Evolutionary conservation across 2,888 invertebrate genomes (phyloP).

Genomic region (Ectobius pallidus): DNA sequence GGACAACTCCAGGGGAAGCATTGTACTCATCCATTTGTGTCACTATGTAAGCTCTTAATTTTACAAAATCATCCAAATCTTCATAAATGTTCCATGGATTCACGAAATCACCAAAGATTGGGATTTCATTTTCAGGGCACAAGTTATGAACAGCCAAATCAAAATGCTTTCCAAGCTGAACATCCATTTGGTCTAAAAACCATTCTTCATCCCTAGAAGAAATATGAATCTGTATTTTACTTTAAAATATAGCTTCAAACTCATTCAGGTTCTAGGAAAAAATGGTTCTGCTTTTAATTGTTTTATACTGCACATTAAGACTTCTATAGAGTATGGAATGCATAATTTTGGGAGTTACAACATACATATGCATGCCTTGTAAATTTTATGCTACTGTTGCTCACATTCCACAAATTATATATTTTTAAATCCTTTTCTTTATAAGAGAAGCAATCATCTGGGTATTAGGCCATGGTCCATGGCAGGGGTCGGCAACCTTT

Average conservation of each 20-base stretch:
- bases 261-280: too few relatives aligned
- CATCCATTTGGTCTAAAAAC: constrained; percentile 73
- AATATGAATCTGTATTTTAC: neutral
- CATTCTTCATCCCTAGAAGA: constrained; percentile 72
- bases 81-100: constrained; percentile 80
- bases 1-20: constrained; percentile 74
- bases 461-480: too few relatives aligned
- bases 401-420: too few relatives aligned
- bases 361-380: too few relatives aligned
- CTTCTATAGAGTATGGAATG: too few relatives aligned
- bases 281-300: too few relatives aligned
- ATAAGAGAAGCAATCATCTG: too few relatives aligned
- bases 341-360: too few relatives aligned
- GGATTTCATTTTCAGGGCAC: constrained; percentile 72
- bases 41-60: constrained; percentile 62
- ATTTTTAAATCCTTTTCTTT: too few relatives aligned
- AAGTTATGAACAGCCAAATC: constrained; percentile 80
- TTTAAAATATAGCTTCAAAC: neutral
- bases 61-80: constrained; percentile 70
- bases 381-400: too few relatives aligned
- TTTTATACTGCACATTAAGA: too few relatives aligned
- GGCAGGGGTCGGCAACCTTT: too few relatives aligned
- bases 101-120: constrained; percentile 81
- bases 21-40: constrained; percentile 79
- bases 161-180: constrained; percentile 78